phyloP scores from a whole-genome alignment of 2,888 invertebrate species.

The Campopleginae sp. region DNA sequence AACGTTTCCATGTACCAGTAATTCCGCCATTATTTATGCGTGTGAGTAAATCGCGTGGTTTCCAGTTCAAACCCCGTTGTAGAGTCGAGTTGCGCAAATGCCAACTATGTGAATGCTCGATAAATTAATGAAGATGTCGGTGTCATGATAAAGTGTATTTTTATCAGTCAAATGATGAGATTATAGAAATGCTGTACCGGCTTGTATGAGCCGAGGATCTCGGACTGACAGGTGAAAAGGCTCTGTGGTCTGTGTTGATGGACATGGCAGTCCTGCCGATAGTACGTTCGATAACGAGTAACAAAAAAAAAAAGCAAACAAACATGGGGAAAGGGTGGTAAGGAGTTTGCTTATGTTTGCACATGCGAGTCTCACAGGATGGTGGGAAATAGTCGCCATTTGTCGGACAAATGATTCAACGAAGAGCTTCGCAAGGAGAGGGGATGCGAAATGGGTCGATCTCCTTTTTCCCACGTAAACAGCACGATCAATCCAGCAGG shows the following conservation, averaged over 20 bases:
- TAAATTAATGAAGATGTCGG: conserved; percentile 11
- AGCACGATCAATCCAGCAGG: conserved; percentile 38
- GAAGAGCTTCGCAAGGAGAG: conserved; percentile 23
- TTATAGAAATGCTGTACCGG: not conserved
- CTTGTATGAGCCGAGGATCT: not conserved
- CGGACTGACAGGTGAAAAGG: not conserved
- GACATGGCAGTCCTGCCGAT: not conserved
- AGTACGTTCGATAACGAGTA: not conserved
- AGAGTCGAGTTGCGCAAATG: conserved; percentile 10
- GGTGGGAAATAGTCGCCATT: conserved; percentile 23
- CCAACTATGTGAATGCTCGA: conserved; percentile 28
- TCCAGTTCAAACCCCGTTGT: conserved; percentile 13
- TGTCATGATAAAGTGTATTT: conserved; percentile 28
- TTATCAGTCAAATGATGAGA: conserved; percentile 10
- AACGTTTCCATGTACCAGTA: conserved; percentile 27
- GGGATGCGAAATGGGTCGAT: conserved; percentile 44
- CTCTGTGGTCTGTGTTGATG: not conserved
- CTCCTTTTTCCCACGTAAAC: conserved; percentile 35
- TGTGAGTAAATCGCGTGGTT: conserved; percentile 47
- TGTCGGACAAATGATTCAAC: conserved; percentile 35
- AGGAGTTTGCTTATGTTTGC: not conserved
- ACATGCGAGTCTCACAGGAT: conserved; percentile 11
- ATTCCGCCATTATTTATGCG: conserved; percentile 20
- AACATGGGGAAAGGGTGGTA: not conserved
- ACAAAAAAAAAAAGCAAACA: not conserved